These are phyloP conservation scores for Sinelater perroti DNA, from an alignment of 2,888 invertebrate species.

Conservation along the genomic window DNA sequence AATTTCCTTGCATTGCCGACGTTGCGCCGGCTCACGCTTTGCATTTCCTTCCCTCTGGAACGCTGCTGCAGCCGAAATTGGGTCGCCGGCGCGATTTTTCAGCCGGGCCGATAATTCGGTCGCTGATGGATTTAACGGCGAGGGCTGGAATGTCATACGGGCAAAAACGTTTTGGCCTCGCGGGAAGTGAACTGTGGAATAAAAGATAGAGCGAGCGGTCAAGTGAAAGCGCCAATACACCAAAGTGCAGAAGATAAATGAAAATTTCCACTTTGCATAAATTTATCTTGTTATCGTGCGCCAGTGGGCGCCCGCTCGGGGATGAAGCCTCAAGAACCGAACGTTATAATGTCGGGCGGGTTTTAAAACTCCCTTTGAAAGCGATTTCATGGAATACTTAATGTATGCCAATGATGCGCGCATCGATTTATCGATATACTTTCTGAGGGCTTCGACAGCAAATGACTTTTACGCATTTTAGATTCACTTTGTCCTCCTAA, in stretches of 20 bases:
- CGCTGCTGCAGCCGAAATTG: neutral
- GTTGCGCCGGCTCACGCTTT: no score
- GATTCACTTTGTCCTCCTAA: conserved; percentile 23
- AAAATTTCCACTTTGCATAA: conserved; percentile 19
- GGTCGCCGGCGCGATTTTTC: neutral
- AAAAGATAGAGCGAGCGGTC: conserved; percentile 3
- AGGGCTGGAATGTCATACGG: no score
- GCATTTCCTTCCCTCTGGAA: no score
- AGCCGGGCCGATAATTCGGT: neutral
- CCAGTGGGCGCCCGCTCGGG: conserved; percentile 2
- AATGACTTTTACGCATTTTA: conserved; percentile 26
- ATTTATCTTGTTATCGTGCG: conserved; percentile 12
- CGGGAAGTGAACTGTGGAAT: conserved; percentile 7
- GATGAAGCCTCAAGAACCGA: conserved; percentile 13
- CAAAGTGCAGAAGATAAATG: conserved; percentile 15
- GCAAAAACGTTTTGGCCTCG: neutral
- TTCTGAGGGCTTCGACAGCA: conserved; percentile 16
- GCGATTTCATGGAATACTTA: conserved; percentile 16
- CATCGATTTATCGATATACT: conserved; percentile 20
- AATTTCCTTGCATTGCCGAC: conserved; percentile 5
- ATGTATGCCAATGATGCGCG: conserved; percentile 28
- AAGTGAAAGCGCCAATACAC: conserved; percentile 2
- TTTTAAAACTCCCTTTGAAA: conserved; percentile 20
- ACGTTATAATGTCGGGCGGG: conserved; percentile 15
- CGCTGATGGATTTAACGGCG: neutral